Conservation (phyloP, 1,140 invertebrate genomes). For the Episyrphus balteatus region DNA sequence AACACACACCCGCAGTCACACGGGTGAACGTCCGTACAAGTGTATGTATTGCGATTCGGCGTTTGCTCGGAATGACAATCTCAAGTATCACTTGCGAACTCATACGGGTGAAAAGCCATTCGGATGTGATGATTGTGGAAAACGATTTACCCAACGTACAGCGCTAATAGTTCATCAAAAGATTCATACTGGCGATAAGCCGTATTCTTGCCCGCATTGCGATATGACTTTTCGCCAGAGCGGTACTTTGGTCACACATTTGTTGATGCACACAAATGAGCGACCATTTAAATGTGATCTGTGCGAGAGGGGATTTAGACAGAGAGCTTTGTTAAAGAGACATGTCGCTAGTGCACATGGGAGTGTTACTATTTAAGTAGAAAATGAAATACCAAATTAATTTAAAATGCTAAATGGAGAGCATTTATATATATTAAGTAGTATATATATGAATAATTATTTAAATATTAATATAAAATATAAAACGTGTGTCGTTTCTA, state of each 20-base stretch:
- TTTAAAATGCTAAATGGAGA: too few species aligned
- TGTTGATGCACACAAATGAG: conserved; percentile 52
- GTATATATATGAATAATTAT: too few species aligned
- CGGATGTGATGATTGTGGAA: not conserved
- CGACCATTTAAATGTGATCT: conserved; percentile 57
- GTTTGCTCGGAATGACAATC: not conserved
- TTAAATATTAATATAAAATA: too few species aligned
- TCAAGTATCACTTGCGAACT: not conserved
- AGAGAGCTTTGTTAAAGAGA: conserved; percentile 16
- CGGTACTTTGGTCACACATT: conserved; percentile 40
- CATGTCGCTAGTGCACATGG: not conserved
- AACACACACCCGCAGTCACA: not conserved
- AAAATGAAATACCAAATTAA: too few species aligned
- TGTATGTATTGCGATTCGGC: not conserved
- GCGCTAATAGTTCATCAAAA: not conserved
- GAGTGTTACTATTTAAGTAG: too few species aligned
- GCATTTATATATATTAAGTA: too few species aligned
- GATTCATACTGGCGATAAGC: not conserved
- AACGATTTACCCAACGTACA: not conserved
- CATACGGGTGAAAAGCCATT: not conserved
- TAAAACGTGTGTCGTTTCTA: too few species aligned
- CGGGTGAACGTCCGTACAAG: not conserved
- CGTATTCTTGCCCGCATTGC: not conserved
- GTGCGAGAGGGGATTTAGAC: conserved; percentile 40
- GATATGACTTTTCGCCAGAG: conserved; percentile 39